phyloP scores from a whole-genome alignment of 1,140 invertebrate genomes.

The Ceratosolen fusciceps region DNA sequence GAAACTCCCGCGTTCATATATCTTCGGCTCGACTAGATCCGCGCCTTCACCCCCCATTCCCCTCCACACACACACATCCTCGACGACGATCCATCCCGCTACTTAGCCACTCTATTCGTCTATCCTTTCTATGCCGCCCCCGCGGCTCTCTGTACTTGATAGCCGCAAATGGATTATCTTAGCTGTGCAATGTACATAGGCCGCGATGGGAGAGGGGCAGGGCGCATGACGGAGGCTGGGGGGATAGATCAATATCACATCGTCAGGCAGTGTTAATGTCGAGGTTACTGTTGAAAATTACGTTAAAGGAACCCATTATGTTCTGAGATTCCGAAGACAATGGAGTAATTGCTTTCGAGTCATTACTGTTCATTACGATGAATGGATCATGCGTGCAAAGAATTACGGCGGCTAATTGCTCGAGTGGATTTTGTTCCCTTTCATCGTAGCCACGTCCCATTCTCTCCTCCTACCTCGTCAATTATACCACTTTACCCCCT shows the following conservation, averaged over 20 bases:
- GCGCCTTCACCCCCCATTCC: neutral
- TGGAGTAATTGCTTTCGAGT: slow-evolving; percentile 6
- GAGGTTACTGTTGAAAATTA: slow-evolving; percentile 29
- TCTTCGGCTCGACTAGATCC: neutral
- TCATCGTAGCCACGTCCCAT: too few relatives aligned
- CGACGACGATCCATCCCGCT: neutral
- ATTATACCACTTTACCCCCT: too few relatives aligned
- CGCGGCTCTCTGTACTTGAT: slow-evolving; percentile 23
- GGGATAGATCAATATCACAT: slow-evolving; percentile 37
- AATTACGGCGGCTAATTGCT: neutral
- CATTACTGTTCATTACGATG: neutral
- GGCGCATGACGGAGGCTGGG: too few relatives aligned
- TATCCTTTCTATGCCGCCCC: slow-evolving; percentile 28
- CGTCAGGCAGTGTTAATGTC: slow-evolving; percentile 29
- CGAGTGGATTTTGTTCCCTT: neutral
- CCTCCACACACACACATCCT: neutral
- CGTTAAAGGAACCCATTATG: neutral
- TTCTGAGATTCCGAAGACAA: slow-evolving; percentile 18
- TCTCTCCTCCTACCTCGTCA: too few relatives aligned
- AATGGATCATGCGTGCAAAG: neutral
- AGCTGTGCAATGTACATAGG: slow-evolving; percentile 2
- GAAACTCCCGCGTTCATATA: slow-evolving; percentile 10
- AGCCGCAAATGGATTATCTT: slow-evolving; percentile 39
- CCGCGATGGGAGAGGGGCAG: neutral
- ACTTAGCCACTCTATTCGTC: slow-evolving; percentile 24